A percentile compares a stretch with the other conserved stretches of the same genome.
phyloP scores from a whole-genome alignment of 2,888 invertebrate genomes.

The Dicyrtoma fusca region DNA sequence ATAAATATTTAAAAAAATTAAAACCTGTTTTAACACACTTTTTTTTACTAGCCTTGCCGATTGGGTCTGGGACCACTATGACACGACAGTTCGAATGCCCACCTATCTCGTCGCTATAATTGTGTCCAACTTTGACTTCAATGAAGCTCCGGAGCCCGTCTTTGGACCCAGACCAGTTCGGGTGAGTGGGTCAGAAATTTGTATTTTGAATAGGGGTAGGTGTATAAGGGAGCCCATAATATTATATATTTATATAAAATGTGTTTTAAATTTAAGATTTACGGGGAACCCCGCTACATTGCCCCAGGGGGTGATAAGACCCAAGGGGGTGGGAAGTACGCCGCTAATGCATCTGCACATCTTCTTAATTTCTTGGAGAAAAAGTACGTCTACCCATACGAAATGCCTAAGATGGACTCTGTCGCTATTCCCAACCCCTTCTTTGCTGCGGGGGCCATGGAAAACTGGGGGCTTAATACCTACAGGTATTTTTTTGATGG shows the following conservation, averaged over 20 bases:
- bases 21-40: too few species aligned
- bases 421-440: slow-evolving; percentile 40
- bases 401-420: slow-evolving; percentile 51
- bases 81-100: slow-evolving; percentile 40
- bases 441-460: slow-evolving; percentile 43
- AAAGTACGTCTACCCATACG: too few species aligned
- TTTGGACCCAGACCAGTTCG: not conserved
- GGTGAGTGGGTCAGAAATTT: slow-evolving; percentile 8
- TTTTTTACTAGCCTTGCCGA: slow-evolving; percentile 7
- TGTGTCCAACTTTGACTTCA: slow-evolving; percentile 46
- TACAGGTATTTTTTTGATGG: slow-evolving; percentile 41
- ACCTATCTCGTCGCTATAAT: slow-evolving; percentile 47
- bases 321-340: slow-evolving; percentile 18
- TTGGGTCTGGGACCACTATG: slow-evolving; percentile 22
- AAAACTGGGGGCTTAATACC: slow-evolving; percentile 49
- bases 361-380: slow-evolving; percentile 38
- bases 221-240: too few species aligned
- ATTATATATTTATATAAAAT: too few species aligned
- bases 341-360: slow-evolving; percentile 41
- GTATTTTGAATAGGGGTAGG: too few species aligned
- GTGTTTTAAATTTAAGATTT: slow-evolving; percentile 26
- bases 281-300: slow-evolving; percentile 43
- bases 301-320: not conserved
- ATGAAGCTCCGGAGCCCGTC: slow-evolving; percentile 19
- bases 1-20: too few species aligned